A percentile compares a stretch with the other conserved stretches of the same genome.
These are phyloP conservation scores for Artibeus lituratus DNA, from an alignment of 2,797 vertebrate species.

Conservation along the genomic window DNA sequence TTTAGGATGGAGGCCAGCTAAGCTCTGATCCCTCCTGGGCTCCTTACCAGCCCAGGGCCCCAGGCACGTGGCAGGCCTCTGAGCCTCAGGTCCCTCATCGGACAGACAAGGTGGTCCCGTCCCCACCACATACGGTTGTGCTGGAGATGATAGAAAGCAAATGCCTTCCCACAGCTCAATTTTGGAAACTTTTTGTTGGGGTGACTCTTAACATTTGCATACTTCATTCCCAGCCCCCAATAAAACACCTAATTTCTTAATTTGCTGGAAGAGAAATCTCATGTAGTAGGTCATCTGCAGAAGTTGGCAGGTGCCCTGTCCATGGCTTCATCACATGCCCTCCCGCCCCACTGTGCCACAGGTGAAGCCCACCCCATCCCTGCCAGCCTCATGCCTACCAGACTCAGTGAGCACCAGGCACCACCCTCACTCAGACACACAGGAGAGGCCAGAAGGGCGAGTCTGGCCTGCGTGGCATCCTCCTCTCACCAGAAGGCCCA, in stretches of 20 bases:
- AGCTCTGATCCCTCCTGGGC: not conserved
- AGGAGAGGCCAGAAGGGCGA: not conserved
- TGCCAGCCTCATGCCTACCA: accelerated
- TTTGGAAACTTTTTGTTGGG: not conserved
- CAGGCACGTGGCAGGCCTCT: not conserved
- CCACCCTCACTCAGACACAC: too few species aligned
- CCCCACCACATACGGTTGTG: not conserved
- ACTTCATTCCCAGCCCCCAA: accelerated
- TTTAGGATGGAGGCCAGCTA: not conserved
- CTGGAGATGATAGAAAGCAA: not conserved
- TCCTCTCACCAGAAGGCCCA: not conserved
- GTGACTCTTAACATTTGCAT: not conserved
- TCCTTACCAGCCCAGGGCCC: not conserved
- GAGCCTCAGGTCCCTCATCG: not conserved
- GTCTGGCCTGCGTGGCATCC: accelerated
- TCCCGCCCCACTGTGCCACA: accelerated
- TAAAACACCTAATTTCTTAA: not conserved
- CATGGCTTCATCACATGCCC: not conserved
- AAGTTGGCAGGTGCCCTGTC: not conserved
- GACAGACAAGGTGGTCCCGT: too few species aligned
- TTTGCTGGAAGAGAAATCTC: not conserved
- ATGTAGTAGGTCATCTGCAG: not conserved
- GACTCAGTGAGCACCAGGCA: accelerated
- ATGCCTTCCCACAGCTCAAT: not conserved
- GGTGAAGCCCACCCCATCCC: not conserved